Conservation (phyloP, 2,888 invertebrate genomes). For the Leucania comma region DNA sequence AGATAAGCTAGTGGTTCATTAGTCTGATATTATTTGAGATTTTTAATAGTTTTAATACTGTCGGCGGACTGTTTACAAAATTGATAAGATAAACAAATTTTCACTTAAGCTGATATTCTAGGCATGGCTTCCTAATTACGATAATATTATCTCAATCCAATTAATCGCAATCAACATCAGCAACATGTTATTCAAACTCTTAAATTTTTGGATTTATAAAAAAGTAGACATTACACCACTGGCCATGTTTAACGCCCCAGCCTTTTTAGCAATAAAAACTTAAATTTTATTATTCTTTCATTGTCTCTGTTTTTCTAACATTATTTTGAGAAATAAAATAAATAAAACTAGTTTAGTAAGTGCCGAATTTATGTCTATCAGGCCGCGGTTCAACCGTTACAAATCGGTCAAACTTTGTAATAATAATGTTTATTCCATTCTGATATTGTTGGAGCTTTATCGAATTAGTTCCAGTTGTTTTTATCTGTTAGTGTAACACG, state of each 20-base stretch:
- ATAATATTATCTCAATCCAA: slow-evolving; percentile 21
- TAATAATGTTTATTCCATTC: slow-evolving; percentile 30
- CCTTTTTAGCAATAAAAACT: slow-evolving; percentile 32
- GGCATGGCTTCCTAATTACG: not conserved
- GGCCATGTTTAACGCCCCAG: slow-evolving; percentile 26
- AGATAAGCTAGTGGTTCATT: not conserved
- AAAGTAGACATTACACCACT: slow-evolving; percentile 31
- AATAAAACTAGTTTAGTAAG: slow-evolving; percentile 9
- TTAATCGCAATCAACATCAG: slow-evolving; percentile 14
- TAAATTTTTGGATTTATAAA: slow-evolving; percentile 13
- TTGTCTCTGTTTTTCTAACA: slow-evolving; percentile 11
- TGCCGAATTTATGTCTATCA: slow-evolving; percentile 17
- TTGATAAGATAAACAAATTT: slow-evolving; percentile 2
- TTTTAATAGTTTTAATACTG: not conserved
- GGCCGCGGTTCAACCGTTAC: slow-evolving; percentile 53
- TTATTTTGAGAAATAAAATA: slow-evolving; percentile 30
- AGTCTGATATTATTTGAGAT: not conserved
- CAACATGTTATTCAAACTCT: not conserved
- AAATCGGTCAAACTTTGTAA: slow-evolving; percentile 55
- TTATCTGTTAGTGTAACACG: slow-evolving; percentile 36
- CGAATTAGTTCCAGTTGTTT: slow-evolving; percentile 39
- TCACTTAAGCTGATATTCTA: not conserved
- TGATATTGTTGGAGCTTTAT: slow-evolving; percentile 35
- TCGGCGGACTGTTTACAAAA: not conserved
- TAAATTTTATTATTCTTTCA: slow-evolving; percentile 5